Evolutionary conservation across 2,113 vertebrate genomes (phyloP), one percentile per base, ranked within the genome.

Genomic region (Pollimyrus isidori): DNA sequence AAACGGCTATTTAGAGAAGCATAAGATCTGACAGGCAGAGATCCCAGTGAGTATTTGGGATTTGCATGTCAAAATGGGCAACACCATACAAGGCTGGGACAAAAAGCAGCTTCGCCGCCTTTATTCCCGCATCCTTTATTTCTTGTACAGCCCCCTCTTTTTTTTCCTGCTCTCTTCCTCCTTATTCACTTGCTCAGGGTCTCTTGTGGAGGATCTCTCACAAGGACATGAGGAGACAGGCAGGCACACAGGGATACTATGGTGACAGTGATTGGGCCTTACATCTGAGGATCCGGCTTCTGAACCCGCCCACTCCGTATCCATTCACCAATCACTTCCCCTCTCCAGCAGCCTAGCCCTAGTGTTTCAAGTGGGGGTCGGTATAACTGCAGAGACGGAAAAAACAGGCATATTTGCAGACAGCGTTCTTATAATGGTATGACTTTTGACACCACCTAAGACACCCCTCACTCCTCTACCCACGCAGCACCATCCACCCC

Each of bases 201-300:
- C 87, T 87, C 30, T 9, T 73, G 87, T 76, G 26, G 56, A 35
- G 45, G 87, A 26, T 88, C n/a, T 58, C 58, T 13, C 52, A 84
- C 88, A 89, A 84, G 76, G 88, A 84, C 80, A 62, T n/a, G 23
- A 62, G 80, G 35, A 82, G 62, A 23, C 46, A 88, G 65, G 62
- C 88, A 52, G 39, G 85, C 80, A 21, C 26, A 17, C 35, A n/a
- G 80, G 52, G 52, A 39, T 85, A 80, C 46, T 11, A 50, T 85
- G 50, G 46, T 83, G 45, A 56, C 49, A 23, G n/a, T 42, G 35
- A 85, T 45, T 56, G 88, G 88, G 73, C 48, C 46, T 84, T 45
- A 84, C 39, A 48, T 48, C 45, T 46, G 21, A 46, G 45, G 3
- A 84, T 84, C 35, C 35, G 6, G 73, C 35, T 80, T 80, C 30